Conservation (phyloP, 1,140 invertebrate species). For the Oppia nitens region DNA sequence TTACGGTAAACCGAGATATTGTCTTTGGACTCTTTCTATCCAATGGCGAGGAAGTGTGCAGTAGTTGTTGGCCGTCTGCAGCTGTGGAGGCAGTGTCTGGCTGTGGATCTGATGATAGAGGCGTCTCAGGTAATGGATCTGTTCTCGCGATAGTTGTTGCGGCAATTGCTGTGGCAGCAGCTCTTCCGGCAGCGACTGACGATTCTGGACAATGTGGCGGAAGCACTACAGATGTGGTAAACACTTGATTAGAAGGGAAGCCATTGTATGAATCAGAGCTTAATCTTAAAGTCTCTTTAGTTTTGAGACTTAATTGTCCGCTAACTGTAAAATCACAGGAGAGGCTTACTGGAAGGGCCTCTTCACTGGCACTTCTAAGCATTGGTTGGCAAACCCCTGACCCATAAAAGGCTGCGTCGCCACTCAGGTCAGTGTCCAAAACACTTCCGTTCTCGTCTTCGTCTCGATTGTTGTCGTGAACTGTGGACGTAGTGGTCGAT, state of each 20-base stretch:
- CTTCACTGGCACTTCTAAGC: constrained; percentile 70
- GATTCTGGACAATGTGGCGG: neutral
- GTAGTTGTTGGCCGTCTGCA: constrained; percentile 13
- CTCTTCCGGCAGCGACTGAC: constrained; percentile 9
- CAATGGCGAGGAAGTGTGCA: constrained; percentile 13
- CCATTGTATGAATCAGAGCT: neutral
- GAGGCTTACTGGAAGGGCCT: constrained; percentile 39
- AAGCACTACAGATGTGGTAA: neutral
- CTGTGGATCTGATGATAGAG: neutral
- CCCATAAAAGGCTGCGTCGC: constrained; percentile 5
- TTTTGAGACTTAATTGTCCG: neutral
- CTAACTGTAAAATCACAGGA: neutral
- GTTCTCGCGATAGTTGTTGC: neutral
- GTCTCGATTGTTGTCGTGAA: constrained; percentile 35
- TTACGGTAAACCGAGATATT: constrained; percentile 15
- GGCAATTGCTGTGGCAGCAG: constrained; percentile 7
- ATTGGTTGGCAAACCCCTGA: constrained; percentile 5
- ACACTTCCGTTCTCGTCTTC: constrained; percentile 38
- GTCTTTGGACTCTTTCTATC: constrained; percentile 12
- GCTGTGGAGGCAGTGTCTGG: neutral
- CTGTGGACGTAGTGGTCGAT: constrained; percentile 7
- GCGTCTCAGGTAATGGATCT: neutral
- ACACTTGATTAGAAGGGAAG: neutral
- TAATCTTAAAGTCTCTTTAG: neutral
- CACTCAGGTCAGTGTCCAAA: constrained; percentile 13